Base-by-base conservation (phyloP, 2,113 vertebrate genomes). In the Forbesichthys agassizii region DNA sequence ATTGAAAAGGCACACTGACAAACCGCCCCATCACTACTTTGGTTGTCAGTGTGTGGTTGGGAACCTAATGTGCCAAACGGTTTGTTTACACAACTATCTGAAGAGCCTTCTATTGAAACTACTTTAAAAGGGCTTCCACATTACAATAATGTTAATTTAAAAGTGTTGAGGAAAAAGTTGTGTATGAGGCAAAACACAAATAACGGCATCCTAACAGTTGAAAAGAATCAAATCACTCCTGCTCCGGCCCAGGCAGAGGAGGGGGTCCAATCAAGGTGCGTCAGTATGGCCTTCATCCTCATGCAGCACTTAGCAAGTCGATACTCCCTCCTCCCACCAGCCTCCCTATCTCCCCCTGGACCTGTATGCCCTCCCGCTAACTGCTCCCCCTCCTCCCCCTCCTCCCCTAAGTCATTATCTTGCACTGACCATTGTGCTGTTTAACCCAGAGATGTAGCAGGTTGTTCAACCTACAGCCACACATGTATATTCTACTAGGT, bases 271-370 rank as follows among this genome's bases (percentile, higher is more conserved):
- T 61, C 36, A 42, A 67, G 33, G 67, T 71, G 57, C 71, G 75
- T 78, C 18, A 68, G 66, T 16, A 16, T 58, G 2, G 46, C 66
- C 79, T 66, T 42, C 36, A 5, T 13, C 70, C 77, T 85, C 84
- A 86, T 84, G 88, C 82, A 83, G 81, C 74, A 84, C 85, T 87
- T 83, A 85, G 75, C 75, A 85, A 68, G 68, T 86, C 82, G 9
- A 78, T 78, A 77, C 16, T 42, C 3, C 42, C 36, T 16, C 53
- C 36, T 3, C n/a, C 27, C 27, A 27, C 27, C 27, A 27, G 27
- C 27, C 27, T 27, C 27, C 27, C 27, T 27, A 27, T 27, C 27
- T 27, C 27, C 27, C 65, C n/a, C 54, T 18, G 36, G 36, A 8
- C 36, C 36, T 7, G 5, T 42, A 42, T 42, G 10, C 3, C 9